These are phyloP conservation scores for Lasiurus borealis DNA, from an alignment of 2,113 vertebrate genomes.

Conservation along the genomic window DNA sequence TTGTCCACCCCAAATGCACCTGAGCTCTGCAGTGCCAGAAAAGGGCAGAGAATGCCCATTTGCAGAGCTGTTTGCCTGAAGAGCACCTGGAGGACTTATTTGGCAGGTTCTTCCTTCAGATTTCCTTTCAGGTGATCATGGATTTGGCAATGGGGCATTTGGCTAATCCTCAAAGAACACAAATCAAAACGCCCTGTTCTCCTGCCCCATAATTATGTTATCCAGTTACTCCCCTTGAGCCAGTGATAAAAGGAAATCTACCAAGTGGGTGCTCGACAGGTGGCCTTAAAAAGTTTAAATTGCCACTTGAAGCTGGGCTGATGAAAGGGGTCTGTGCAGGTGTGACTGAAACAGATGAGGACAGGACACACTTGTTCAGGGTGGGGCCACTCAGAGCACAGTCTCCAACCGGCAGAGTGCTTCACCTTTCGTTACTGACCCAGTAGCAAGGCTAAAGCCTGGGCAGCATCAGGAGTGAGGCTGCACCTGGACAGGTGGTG, in stretches of 20 bases:
- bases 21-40: not conserved
- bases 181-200: constrained; percentile 59
- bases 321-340: constrained; percentile 63
- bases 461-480: not conserved
- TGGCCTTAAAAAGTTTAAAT: constrained; percentile 69
- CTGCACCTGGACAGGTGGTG: too few species aligned
- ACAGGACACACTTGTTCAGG: not conserved
- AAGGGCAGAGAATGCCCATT: constrained; percentile 9
- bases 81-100: constrained; percentile 55
- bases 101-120: constrained; percentile 40
- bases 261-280: constrained; percentile 62
- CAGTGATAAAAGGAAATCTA: constrained; percentile 61
- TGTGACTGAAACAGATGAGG: constrained; percentile 8
- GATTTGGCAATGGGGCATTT: constrained; percentile 68
- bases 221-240: constrained; percentile 58
- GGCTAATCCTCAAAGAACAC: constrained; percentile 75
- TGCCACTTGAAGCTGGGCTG: constrained; percentile 51
- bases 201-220: constrained; percentile 70
- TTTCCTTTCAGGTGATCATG: constrained; percentile 71
- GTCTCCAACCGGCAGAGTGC: not conserved
- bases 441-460: not conserved
- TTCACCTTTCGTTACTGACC: not conserved
- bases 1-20: not conserved
- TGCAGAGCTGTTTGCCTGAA: constrained; percentile 45
- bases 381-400: not conserved